Conservation (phyloP, 2,113 vertebrate species). For the Meriones unguiculatus region DNA sequence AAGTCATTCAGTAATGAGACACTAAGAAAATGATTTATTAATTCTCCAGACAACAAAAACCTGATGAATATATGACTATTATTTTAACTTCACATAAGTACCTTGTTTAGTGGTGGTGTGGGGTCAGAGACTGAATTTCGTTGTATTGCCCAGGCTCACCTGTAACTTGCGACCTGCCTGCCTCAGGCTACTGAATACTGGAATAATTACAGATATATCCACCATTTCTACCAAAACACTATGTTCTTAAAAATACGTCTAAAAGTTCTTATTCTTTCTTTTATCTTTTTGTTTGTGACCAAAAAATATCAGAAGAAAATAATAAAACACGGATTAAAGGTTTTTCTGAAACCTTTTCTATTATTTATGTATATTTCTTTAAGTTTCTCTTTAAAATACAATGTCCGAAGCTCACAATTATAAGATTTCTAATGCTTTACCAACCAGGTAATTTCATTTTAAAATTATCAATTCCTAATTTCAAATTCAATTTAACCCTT, state of each 20-base stretch:
- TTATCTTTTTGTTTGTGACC: not conserved
- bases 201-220: not conserved
- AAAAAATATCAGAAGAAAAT: constrained; percentile 21
- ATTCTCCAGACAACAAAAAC: constrained; percentile 23
- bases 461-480: constrained; percentile 34
- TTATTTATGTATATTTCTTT: constrained; percentile 33
- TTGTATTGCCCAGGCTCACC: not conserved
- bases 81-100: not conserved
- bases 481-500: constrained; percentile 51
- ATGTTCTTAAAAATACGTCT: not conserved
- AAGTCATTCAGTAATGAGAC: constrained; percentile 27
- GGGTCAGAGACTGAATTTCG: not conserved
- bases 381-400: constrained; percentile 29
- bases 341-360: not conserved
- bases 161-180: not conserved
- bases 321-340: not conserved
- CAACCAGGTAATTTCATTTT: not conserved
- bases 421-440: not conserved
- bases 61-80: not conserved
- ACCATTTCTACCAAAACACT: not conserved
- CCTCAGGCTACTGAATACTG: not conserved
- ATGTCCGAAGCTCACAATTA: not conserved
- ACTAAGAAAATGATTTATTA: constrained; percentile 50
- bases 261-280: constrained; percentile 14
- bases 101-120: not conserved